Base-by-base conservation (phyloP, 2,888 invertebrate species). In the Thymelicus acteon region DNA sequence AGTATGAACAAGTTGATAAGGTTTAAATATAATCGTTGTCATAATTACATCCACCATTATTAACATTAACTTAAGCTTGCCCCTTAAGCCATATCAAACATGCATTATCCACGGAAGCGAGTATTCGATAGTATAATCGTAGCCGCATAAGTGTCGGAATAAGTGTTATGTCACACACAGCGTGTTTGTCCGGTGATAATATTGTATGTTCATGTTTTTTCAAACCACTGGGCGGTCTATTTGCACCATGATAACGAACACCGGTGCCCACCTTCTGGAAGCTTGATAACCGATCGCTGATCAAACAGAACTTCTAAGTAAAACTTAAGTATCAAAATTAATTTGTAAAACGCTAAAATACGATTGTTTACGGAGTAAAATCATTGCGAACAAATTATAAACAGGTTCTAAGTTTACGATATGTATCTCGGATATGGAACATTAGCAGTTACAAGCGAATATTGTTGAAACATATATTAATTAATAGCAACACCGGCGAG, bases 401-500 rank as follows among this genome's bases (percentile, higher is more conserved):
- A 49, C 49, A 49, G 37, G 48, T 54, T 54, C 19, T 40, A 40
- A 8, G 40, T 15, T 40, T 12, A 61, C 47, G 61, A 44, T 61
- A 61, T 47, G 13, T 61, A 47, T 62, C 48, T 31, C 31, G 48
- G 48, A 62, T 60, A 6, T 19, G 15, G 49, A 67, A 49, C 49
- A 67, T 67, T 61, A 67, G 67, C 60, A 60, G 67, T 67, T 40
- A 60, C 58, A 63, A 69, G 63, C 39, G 58, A 69, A 63, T 58
- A 63, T 69, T 69, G 69, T 69, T 58, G 57, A 64, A 64, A 64
- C 64, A 64, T 52, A 64, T 40, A 70, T 70, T 70, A 70, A 70
- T 64, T 70, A 70, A 70, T 64, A 70, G 70, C 70, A 70, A 70
- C 70, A 70, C 70, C 37, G 64, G 60, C 58, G 70, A 70, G 70